Conservation (phyloP, 53 echinoderm and acorn worm genomes). For the Luidia sarsii region DNA sequence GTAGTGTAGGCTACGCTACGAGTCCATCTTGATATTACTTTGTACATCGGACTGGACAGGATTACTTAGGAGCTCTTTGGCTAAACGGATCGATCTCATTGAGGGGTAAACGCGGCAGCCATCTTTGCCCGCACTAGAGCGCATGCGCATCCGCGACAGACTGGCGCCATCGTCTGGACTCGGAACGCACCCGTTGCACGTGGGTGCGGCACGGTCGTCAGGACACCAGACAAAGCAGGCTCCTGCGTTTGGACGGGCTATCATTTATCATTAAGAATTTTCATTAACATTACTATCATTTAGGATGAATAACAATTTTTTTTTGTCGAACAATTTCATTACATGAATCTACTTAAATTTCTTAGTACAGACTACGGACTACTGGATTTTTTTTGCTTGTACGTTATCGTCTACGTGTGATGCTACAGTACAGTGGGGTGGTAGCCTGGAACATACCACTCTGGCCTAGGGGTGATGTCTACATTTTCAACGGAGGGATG, state of each 20-base stretch:
- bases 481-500: no score
- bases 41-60: constrained; percentile 22
- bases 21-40: constrained; percentile 18
- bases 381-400: neutral
- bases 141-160: no score
- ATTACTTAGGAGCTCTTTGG: constrained; percentile 40
- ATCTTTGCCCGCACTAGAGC: no score
- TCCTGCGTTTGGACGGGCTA: neutral
- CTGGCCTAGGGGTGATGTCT: no score
- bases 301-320: constrained; percentile 17
- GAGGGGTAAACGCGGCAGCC: constrained; percentile 19
- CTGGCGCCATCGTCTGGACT: no score
- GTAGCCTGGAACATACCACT: no score
- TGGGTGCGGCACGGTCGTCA: no score
- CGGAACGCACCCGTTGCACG: no score
- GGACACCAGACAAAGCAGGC: neutral
- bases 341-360: constrained; percentile 2
- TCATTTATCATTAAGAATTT: no score
- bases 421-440: no score
- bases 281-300: no score
- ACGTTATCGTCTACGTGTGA: neutral
- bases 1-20: constrained; percentile 22
- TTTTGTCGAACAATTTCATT: no score
- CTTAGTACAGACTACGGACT: neutral
- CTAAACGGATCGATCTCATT: neutral